These are phyloP conservation scores for Drosophila sturtevanti DNA, from an alignment of 1,140 invertebrate genomes.

Conservation along the genomic window DNA sequence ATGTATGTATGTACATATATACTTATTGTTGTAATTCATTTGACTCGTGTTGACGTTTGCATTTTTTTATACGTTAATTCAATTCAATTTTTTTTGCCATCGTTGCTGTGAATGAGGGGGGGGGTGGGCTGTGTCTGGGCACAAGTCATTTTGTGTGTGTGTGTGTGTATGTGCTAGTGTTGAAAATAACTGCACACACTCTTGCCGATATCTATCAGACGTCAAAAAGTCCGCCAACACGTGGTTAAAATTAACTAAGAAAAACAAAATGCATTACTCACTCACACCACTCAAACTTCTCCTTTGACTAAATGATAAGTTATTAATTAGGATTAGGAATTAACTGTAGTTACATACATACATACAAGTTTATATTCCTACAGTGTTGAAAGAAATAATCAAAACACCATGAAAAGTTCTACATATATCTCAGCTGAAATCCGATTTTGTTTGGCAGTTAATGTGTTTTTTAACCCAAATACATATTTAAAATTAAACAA, in stretches of 20 bases:
- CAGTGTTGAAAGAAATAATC: too few species aligned
- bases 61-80: slow-evolving; percentile 72
- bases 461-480: too few species aligned
- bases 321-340: too few species aligned
- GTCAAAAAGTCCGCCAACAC: slow-evolving; percentile 26
- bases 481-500: too few species aligned
- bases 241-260: slow-evolving; percentile 38
- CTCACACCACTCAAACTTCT: background rate
- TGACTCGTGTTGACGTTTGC: slow-evolving; percentile 76
- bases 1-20: too few species aligned
- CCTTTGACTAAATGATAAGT: too few species aligned
- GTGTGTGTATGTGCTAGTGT: slow-evolving; percentile 14
- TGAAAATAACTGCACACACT: slow-evolving; percentile 47
- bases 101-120: background rate
- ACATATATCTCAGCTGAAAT: too few species aligned
- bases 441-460: too few species aligned
- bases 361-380: too few species aligned
- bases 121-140: slow-evolving; percentile 12
- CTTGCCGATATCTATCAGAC: slow-evolving; percentile 35
- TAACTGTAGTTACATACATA: too few species aligned
- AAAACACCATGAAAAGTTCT: too few species aligned
- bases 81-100: slow-evolving; percentile 62
- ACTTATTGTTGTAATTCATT: slow-evolving; percentile 63
- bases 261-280: slow-evolving; percentile 13
- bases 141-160: slow-evolving; percentile 30